Percentiles rank a stretch among this genome's conserved stretches.
phyloP scores from a whole-genome alignment of 2,113 vertebrate genomes.

The Ia io region DNA sequence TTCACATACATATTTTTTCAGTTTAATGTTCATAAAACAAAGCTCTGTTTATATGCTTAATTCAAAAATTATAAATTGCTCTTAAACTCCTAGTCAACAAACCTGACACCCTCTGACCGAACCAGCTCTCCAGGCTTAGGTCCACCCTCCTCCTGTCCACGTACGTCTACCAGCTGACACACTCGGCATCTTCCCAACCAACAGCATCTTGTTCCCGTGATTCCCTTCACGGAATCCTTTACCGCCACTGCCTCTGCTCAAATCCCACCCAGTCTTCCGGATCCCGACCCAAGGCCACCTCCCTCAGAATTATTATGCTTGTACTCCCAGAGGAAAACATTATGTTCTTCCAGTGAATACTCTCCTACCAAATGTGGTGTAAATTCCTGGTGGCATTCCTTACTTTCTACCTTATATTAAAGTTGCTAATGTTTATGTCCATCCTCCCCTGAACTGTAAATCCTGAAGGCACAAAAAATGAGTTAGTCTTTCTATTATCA shows the following conservation, averaged over 20 bases:
- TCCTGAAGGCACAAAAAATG: not conserved
- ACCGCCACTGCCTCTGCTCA: not conserved
- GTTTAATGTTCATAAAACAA: constrained; percentile 20
- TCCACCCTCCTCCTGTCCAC: not conserved
- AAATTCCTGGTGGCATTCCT: not conserved
- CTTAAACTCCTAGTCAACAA: not conserved
- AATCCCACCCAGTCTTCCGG: not conserved
- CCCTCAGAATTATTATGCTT: not conserved
- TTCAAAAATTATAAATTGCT: not conserved
- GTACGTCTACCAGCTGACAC: not conserved
- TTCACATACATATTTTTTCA: not conserved
- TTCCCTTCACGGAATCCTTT: not conserved
- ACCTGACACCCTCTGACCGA: not conserved
- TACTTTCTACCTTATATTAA: not conserved
- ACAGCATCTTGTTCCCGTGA: not conserved
- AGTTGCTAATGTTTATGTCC: not conserved
- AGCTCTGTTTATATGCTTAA: not conserved
- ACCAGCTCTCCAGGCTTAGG: not conserved
- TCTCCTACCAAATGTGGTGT: not conserved
- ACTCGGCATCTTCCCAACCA: not conserved
- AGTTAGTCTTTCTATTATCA: not conserved
- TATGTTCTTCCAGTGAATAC: not conserved
- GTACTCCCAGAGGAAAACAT: not conserved
- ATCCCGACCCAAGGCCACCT: not conserved
- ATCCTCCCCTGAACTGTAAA: not conserved